These are phyloP conservation scores for human DNA, from an alignment of 2,113 vertebrate genomes.

Conservation along the genomic window GRCh38 chr1:90963001-90963500, in stretches of 20 bases:
- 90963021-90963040: neutral
- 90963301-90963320: neutral
- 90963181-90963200: neutral
- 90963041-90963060: neutral
- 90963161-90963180: neutral
- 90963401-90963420: neutral
- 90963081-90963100: neutral
- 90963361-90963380: neutral
- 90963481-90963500: neutral
- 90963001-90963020: neutral
- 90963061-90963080: neutral
- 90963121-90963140: neutral
- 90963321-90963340: neutral
- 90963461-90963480: neutral
- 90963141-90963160: neutral
- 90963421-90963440: constrained; percentile 25
- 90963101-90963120: neutral
- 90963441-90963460: neutral
- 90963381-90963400: neutral
- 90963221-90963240: neutral
- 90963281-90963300: neutral
- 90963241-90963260: neutral
- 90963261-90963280: neutral
- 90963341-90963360: neutral
- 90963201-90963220: neutral